Base-by-base conservation (phyloP, 2,888 invertebrate genomes). In the Xylocampa areola region DNA sequence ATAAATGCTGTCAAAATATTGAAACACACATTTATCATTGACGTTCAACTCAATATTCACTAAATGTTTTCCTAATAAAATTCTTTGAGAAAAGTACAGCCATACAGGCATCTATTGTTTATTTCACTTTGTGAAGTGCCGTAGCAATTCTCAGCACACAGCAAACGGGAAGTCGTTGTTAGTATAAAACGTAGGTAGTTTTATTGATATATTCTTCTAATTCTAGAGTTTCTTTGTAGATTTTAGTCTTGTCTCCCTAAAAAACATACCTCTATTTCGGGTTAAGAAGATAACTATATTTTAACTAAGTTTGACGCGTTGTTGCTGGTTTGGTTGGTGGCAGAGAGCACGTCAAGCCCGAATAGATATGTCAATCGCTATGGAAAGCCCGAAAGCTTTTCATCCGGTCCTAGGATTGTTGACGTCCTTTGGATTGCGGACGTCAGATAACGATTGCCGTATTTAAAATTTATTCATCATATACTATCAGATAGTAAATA, bases 1-100 rank as follows among this genome's bases (percentile, higher is more conserved):
- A 23, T 30, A 39, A 29, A 36, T 37, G 29, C 50, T 48, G 44
- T 32, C 40, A 51, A 35, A 62, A 52, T 51, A 67, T 47, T 45
- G 40, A 5, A 48, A 29, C 19, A 44, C 11, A 44, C 49, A 63
- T 71, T 43, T 71, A 63, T 59, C 59, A 63, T 54, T 2, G 21
- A 51, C 51, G 41, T 52, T 53, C 25, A 53, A 60, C 60, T 53
- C 48, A 44, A 60, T 36, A 53, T 53, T 44, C 44, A 23, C 21
- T 53, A 33, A n/a, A 37, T 60, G 33, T 37, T 35, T 50, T 52
- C 13, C 33, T 41, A 40, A 62, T 44, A 61, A 70, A 66, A 59
- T 40, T 51, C 32, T 41, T 45, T n/a, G 21, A 37, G 30, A 25
- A 52, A 50, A 43, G 47, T 35, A 40, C 37, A n/a, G 39, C 10